Evolutionary conservation across 2,113 vertebrate species (phyloP).

Genomic region (Hyperoodon ampullatus): DNA sequence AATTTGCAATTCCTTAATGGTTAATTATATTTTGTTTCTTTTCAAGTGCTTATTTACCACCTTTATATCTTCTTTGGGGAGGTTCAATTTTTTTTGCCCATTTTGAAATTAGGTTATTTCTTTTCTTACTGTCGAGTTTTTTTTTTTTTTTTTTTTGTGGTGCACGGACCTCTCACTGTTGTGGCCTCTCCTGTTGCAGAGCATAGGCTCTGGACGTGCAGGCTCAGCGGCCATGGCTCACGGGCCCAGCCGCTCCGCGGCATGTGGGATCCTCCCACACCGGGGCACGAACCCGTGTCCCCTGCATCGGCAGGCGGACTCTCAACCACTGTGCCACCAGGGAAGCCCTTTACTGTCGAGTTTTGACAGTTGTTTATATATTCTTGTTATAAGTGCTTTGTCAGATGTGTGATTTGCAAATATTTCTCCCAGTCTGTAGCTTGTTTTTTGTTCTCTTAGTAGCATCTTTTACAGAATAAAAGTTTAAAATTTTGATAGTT

Average conservation of each 20-base stretch:
- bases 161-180: too few relatives aligned
- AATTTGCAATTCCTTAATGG: background rate
- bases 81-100: background rate
- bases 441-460: background rate
- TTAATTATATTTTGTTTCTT: background rate
- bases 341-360: background rate
- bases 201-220: too few relatives aligned
- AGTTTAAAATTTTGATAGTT: conserved; percentile 37
- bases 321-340: too few relatives aligned
- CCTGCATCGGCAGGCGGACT: too few relatives aligned
- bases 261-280: too few relatives aligned
- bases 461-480: background rate
- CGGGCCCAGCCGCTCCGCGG: too few relatives aligned
- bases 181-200: too few relatives aligned
- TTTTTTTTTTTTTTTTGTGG: too few relatives aligned
- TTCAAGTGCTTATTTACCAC: background rate
- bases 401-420: background rate
- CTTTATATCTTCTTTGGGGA: conserved; percentile 5
- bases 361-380: conserved; percentile 40
- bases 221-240: too few relatives aligned
- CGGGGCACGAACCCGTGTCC: too few relatives aligned
- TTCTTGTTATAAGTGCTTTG: background rate
- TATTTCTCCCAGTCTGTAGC: background rate
- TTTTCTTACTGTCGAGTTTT: conserved; percentile 1
- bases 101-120: conserved; percentile 14